Conservation (phyloP, 1,140 invertebrate genomes). For the Ruditapes philippinarum region DNA sequence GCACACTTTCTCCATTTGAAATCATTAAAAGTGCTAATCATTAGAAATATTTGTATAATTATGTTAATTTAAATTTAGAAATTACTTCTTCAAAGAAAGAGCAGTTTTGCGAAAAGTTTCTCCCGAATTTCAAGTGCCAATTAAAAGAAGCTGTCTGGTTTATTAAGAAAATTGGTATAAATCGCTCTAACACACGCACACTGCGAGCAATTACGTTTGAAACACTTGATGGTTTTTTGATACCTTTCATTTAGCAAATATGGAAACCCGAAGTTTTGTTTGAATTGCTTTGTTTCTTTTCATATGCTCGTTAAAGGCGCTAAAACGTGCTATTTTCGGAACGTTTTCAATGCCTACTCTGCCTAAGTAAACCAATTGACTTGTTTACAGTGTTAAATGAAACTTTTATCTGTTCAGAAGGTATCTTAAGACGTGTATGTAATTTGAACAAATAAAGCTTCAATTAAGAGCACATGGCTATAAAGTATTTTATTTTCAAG, state of each 20-base stretch:
- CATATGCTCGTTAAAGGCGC: not conserved
- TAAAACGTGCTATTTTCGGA: not conserved
- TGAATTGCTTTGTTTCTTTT: not conserved
- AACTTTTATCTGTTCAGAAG: not conserved
- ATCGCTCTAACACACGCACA: not conserved
- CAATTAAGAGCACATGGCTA: not conserved
- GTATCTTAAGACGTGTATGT: not conserved
- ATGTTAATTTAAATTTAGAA: slow-evolving; percentile 12
- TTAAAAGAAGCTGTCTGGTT: slow-evolving; percentile 19
- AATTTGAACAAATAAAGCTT: not conserved
- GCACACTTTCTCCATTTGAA: not conserved
- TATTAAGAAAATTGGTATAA: slow-evolving; percentile 34
- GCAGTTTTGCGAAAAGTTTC: not conserved
- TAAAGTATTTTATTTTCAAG: not conserved
- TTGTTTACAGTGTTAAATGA: not conserved
- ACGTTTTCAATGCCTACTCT: not conserved
- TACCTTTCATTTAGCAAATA: not conserved
- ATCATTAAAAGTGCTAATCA: not conserved
- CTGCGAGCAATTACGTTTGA: not conserved
- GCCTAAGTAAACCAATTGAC: not conserved
- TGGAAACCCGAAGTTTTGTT: not conserved
- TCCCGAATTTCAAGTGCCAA: slow-evolving; percentile 18
- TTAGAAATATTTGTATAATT: not conserved
- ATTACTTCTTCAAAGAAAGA: not conserved
- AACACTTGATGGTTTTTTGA: not conserved